Evolutionary conservation across 2,113 vertebrate genomes (phyloP), one percentile per base, ranked within the genome.

Genomic region (Naja naja): DNA sequence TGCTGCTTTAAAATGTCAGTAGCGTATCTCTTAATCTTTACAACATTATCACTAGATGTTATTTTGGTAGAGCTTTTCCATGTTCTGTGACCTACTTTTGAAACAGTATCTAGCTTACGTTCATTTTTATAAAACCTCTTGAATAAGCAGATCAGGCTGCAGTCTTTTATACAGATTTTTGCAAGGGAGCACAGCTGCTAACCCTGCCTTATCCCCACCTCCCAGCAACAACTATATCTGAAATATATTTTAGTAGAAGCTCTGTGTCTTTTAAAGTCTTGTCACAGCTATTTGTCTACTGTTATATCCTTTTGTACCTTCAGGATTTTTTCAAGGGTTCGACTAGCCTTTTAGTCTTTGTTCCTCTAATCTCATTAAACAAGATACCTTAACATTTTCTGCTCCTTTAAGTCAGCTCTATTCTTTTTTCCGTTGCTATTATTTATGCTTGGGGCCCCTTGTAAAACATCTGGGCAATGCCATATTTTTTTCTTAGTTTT

Each of bases 1-100:
- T 93, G n/a, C 30, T 93, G 54, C 92, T n/a, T 94, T 90, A 91
- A 95, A 94, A 93, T 81, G 43, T 91, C 81, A 89, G 90, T 45
- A 90, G 90, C 89, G 10, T 94, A 95, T 95, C 34, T 94, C 95
- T 97, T 91, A 91, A 87, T 95, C 85, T 92, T 94, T 74, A 89
- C 93, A 94, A 94, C 94, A 91, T 95, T 95, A 47, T 95, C 92
- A 95, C 87, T 43, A 96, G 87, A 94, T 95, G 93, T 4, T 94
- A 6, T 92, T 58, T 94, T 20, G 95, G 96, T 93, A 16, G 2
- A 64, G 94, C 95, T 95, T 95, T 87, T 95, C 86, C 89, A 91
- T 95, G 87, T 93, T 90, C 93, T 95, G 85, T 93, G 94, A 64
- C 64, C 93, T 95, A 90, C 58, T 93, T 94, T 94, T 94, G 47